These are phyloP conservation scores for Calameuta idolon DNA, from an alignment of 2,888 invertebrate genomes.

Conservation along the genomic window DNA sequence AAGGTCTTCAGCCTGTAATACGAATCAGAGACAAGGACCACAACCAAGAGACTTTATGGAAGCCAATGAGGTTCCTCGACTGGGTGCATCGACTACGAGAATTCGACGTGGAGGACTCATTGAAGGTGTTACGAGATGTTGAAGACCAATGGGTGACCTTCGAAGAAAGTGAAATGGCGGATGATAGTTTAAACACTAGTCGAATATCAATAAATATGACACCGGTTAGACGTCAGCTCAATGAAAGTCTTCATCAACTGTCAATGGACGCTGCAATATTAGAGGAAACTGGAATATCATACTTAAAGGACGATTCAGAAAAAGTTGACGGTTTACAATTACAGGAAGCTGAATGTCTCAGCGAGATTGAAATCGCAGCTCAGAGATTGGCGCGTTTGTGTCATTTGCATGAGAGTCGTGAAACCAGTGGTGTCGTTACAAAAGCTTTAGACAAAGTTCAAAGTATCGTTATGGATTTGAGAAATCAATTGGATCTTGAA, in stretches of 20 bases:
- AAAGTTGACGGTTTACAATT: constrained; percentile 19
- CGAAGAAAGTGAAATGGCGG: constrained; percentile 50
- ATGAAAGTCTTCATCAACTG: constrained; percentile 62
- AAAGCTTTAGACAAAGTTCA: constrained; percentile 52
- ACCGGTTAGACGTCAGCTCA: constrained; percentile 59
- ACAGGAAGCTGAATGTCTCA: constrained; percentile 51
- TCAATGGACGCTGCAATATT: constrained; percentile 48
- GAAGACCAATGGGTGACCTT: constrained; percentile 56
- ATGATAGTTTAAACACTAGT: constrained; percentile 51
- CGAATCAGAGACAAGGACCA: constrained; percentile 57
- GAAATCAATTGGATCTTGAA: not conserved
- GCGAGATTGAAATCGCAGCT: constrained; percentile 57
- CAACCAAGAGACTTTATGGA: constrained; percentile 55
- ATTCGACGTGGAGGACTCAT: constrained; percentile 58
- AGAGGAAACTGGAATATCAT: not conserved
- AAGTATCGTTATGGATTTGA: constrained; percentile 31
- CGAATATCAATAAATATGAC: constrained; percentile 61
- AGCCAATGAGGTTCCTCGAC: constrained; percentile 55
- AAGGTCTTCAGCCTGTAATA: constrained; percentile 54
- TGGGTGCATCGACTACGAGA: constrained; percentile 61
- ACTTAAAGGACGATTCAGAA: constrained; percentile 38
- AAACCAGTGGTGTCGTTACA: constrained; percentile 44
- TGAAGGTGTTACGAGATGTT: constrained; percentile 52
- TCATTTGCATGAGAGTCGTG: constrained; percentile 42
- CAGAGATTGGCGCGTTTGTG: constrained; percentile 55